phyloP scores from a whole-genome alignment of 2,797 vertebrate genomes.

The Lepus oiostolus region DNA sequence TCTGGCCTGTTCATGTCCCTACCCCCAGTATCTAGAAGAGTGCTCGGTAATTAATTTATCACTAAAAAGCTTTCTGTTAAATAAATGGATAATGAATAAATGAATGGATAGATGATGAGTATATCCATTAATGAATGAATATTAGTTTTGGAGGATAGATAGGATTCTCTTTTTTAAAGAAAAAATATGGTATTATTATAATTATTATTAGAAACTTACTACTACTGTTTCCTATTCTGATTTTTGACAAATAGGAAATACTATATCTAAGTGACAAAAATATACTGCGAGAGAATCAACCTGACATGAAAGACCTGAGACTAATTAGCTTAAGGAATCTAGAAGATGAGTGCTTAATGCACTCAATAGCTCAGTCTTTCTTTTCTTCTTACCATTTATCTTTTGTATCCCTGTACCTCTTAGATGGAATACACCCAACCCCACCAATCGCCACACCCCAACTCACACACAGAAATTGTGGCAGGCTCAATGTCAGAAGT shows the following conservation, averaged over 20 bases:
- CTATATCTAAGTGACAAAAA: constrained; percentile 46
- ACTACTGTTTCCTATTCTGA: not conserved
- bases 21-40: not conserved
- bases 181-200: not conserved
- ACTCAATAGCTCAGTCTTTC: constrained; percentile 63
- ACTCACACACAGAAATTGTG: not conserved
- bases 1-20: not conserved
- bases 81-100: not conserved
- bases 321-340: constrained; percentile 60
- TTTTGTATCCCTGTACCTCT: not conserved
- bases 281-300: constrained; percentile 19
- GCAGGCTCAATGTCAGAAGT: constrained; percentile 6
- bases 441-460: no score
- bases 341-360: constrained; percentile 59
- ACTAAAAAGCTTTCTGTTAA: not conserved
- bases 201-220: constrained; percentile 46
- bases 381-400: constrained; percentile 58
- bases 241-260: constrained; percentile 57
- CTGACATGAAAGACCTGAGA: constrained; percentile 56
- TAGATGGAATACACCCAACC: not conserved
- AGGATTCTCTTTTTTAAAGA: not conserved
- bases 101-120: not conserved
- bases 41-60: not conserved
- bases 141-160: not conserved
- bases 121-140: not conserved